Conservation (phyloP, 2,888 invertebrate species). For the Drosophila bunnanda region DNA sequence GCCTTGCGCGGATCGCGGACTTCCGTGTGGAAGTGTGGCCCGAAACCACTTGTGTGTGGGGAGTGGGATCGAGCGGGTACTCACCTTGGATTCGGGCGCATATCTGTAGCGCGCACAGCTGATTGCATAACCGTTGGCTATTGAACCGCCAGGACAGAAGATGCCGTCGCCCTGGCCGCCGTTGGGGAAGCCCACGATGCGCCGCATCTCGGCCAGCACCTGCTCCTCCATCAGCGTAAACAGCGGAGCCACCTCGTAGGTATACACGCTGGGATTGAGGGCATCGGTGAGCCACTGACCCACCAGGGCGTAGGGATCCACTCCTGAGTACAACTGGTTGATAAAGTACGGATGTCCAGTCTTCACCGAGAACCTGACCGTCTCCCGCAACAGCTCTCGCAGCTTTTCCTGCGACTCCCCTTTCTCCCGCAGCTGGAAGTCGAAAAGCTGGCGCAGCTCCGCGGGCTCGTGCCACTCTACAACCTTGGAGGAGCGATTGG, state of each 20-base stretch:
- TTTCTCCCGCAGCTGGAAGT: conserved; percentile 87
- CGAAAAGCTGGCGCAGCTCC: conserved; percentile 88
- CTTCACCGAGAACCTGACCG: conserved; percentile 94
- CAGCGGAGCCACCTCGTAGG: conserved; percentile 95
- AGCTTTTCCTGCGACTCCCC: conserved; percentile 89
- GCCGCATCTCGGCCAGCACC: conserved; percentile 91
- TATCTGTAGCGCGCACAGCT: conserved; percentile 91
- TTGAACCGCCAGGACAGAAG: conserved; percentile 95
- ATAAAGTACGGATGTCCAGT: conserved; percentile 95
- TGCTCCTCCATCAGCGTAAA: conserved; percentile 95
- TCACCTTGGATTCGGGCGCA: conserved; percentile 91
- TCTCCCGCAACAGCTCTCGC: conserved; percentile 88
- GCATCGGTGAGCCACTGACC: conserved; percentile 95
- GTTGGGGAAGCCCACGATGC: conserved; percentile 90
- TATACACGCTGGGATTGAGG: conserved; percentile 94
- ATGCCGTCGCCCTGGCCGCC: conserved; percentile 93
- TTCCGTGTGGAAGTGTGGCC: conserved; percentile 31
- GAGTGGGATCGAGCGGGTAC: conserved; percentile 23
- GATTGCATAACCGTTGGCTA: conserved; percentile 96
- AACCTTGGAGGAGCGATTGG: conserved; percentile 89
- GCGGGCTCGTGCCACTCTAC: conserved; percentile 93
- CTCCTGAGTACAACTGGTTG: conserved; percentile 93
- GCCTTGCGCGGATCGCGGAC: conserved; percentile 6
- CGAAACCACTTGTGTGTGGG: conserved; percentile 10
- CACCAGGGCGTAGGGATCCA: conserved; percentile 93